These are phyloP conservation scores for Sebastes itinus DNA, from an alignment of 2,797 vertebrate genomes.

Conservation along the genomic window DNA sequence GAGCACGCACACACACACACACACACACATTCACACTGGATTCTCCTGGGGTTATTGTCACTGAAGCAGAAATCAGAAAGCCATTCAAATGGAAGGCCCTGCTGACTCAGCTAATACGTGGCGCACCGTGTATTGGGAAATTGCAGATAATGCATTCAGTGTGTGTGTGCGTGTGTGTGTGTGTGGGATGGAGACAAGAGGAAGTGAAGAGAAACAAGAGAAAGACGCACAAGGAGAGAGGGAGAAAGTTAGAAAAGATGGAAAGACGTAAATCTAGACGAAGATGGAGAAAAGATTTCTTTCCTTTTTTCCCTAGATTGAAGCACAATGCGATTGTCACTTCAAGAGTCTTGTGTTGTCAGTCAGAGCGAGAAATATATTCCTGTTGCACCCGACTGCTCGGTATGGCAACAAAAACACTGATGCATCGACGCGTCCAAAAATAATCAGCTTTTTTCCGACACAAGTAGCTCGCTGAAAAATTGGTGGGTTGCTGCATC, in stretches of 20 bases:
- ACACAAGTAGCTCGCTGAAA: conserved; percentile 14
- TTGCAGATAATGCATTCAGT: conserved; percentile 41
- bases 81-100: conserved; percentile 53
- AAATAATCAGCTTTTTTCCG: conserved; percentile 41
- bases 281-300: conserved; percentile 11
- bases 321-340: conserved; percentile 40
- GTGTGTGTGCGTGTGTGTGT: neutral
- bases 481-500: conserved; percentile 31
- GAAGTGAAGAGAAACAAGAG: neutral
- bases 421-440: conserved; percentile 33
- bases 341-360: conserved; percentile 39
- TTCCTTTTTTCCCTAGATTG: conserved; percentile 12
- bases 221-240: neutral
- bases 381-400: conserved; percentile 34
- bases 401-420: conserved; percentile 29
- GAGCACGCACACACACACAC: neutral
- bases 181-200: conserved; percentile 1
- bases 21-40: neutral
- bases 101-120: conserved; percentile 57
- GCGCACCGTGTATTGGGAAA: conserved; percentile 33
- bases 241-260: conserved; percentile 7
- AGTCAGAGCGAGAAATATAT: conserved; percentile 29
- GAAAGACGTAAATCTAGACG: conserved; percentile 11
- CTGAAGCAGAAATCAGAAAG: conserved; percentile 56
- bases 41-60: conserved; percentile 50